These are phyloP conservation scores for Caloenas nicobarica DNA, from an alignment of 2,113 vertebrate genomes.

Conservation along the genomic window DNA sequence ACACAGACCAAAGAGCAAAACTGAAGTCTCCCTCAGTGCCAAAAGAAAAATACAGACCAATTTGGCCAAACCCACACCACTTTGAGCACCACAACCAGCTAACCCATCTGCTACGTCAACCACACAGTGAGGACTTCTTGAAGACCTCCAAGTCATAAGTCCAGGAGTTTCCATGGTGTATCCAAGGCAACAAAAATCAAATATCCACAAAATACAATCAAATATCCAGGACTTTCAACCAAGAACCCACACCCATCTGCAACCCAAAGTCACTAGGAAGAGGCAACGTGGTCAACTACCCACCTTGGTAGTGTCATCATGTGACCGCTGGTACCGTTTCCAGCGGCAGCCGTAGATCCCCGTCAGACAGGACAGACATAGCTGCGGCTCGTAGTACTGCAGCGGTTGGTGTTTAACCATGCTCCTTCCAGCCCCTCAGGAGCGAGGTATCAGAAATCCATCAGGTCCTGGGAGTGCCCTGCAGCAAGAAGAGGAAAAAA, in stretches of 20 bases:
- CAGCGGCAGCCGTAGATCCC: constrained; percentile 98
- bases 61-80: not conserved
- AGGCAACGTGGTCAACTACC: accelerated
- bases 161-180: accelerated
- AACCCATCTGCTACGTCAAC: not conserved
- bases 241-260: accelerated
- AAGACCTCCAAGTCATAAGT: accelerated
- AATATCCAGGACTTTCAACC: accelerated
- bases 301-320: constrained; percentile 94
- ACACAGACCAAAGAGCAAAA: not conserved
- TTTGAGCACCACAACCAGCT: not conserved
- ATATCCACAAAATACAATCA: accelerated
- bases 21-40: accelerated
- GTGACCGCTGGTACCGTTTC: constrained; percentile 98
- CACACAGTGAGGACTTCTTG: accelerated
- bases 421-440: constrained; percentile 81
- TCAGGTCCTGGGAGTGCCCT: constrained; percentile 77
- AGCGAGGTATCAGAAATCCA: constrained; percentile 81
- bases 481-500: not conserved
- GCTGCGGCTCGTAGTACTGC: constrained; percentile 98
- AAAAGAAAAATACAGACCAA: accelerated
- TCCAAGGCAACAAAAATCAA: not conserved
- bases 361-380: constrained; percentile 94
- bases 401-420: constrained; percentile 99
- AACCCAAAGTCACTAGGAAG: accelerated